These are phyloP conservation scores for Luscinia megarhynchos DNA, from an alignment of 2,797 vertebrate species.

Conservation along the genomic window DNA sequence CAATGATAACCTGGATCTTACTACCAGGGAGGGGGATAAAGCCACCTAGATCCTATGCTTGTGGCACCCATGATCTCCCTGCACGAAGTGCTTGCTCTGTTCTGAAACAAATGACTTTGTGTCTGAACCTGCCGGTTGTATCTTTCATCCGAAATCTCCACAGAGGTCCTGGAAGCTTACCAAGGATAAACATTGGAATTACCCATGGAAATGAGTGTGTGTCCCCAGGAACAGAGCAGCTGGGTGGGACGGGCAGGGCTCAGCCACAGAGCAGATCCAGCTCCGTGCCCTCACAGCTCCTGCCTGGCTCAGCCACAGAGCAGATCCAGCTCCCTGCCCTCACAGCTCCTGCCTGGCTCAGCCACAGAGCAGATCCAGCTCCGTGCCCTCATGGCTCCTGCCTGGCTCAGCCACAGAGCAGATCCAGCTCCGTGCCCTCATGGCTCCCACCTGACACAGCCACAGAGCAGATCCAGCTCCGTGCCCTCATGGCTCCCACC, in stretches of 20 bases:
- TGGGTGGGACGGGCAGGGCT: not conserved
- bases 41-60: not conserved
- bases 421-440: too few species aligned
- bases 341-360: too few species aligned
- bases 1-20: not conserved
- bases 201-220: not conserved
- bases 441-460: too few species aligned
- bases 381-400: too few species aligned
- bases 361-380: too few species aligned
- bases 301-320: too few species aligned
- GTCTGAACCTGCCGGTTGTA: not conserved
- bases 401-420: too few species aligned
- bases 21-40: not conserved
- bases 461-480: too few species aligned
- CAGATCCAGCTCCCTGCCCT: not conserved
- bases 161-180: not conserved
- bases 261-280: accelerated
- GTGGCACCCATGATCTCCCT: not conserved
- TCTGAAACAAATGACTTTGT: not conserved
- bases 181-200: not conserved
- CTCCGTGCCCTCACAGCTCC: not conserved
- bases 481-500: too few species aligned
- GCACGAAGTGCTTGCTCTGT: not conserved
- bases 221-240: not conserved
- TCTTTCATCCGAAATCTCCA: not conserved